Evolutionary conservation across 2,113 vertebrate genomes (phyloP), one percentile per base, ranked within the genome.

Genomic region (Neogobius melanostomus): DNA sequence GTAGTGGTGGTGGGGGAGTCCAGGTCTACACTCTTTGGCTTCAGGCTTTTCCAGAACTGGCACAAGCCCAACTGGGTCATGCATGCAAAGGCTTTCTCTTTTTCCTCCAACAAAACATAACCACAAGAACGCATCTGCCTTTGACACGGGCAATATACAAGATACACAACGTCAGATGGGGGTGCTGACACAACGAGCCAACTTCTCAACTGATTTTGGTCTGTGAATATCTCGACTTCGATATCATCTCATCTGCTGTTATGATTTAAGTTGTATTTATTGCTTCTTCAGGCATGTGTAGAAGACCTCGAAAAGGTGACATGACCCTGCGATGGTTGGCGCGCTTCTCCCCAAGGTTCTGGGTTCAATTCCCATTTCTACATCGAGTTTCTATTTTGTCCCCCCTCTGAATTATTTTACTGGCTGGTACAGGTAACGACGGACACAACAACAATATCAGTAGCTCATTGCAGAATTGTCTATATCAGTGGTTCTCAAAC

Each of bases 1-100:
- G 62, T 63, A 61, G 61, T 75, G 76, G 69, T 66, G 72, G 74
- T 84, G 79, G 82, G 75, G 79, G 71, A 86, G 76, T 87, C 86
- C 83, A 85, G 86, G 87, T 92, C 85, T 82, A 79, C 81, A 82
- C 86, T 56, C 53, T 91, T 87, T 89, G 83, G 89, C 89, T 91
- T 82, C 81, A 82, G 88, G 91, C 89, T 86, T 88, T 77, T 86
- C 71, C 81, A 90, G 87, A 91, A 91, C 85, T 89, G 91, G 91
- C 86, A 88, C 80, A 87, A 82, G 64, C 89, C 90, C 92, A 92
- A 92, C 86, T 93, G 91, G 92, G 91, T 91, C 91, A 92, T 85
- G 82, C 83, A 90, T 88, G 87, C 88, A 89, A 87, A 89, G 83
- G 77, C 73, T 89, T 76, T 73, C 64, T 78, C 83, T 79, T 77